Conservation (phyloP, 2,113 vertebrate genomes). For the Forbesichthys papilliferus region DNA sequence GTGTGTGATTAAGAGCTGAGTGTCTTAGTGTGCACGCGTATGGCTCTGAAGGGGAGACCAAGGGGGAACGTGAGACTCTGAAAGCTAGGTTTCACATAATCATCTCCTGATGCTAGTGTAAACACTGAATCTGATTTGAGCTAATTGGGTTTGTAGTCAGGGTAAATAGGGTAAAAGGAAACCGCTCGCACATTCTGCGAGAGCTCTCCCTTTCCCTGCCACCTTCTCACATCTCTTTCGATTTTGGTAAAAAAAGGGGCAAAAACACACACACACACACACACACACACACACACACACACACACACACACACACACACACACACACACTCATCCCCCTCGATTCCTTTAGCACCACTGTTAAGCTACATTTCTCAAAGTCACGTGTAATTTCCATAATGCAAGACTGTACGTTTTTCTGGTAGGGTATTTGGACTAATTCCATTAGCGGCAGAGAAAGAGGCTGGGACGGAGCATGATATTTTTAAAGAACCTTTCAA, state of each 20-base stretch:
- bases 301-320: no score
- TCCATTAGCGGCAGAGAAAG: slow-evolving; percentile 27
- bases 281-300: no score
- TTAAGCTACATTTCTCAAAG: slow-evolving; percentile 41
- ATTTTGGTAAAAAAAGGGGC: not conserved
- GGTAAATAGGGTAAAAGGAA: slow-evolving; percentile 72
- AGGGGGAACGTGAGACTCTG: slow-evolving; percentile 53
- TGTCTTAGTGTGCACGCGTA: slow-evolving; percentile 1
- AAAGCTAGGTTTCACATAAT: slow-evolving; percentile 62
- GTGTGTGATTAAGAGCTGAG: slow-evolving; percentile 4
- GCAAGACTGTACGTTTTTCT: slow-evolving; percentile 40
- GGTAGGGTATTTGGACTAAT: slow-evolving; percentile 47
- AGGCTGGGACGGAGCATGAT: slow-evolving; percentile 15
- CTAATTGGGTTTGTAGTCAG: slow-evolving; percentile 71
- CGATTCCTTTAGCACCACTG: slow-evolving; percentile 8
- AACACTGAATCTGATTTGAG: slow-evolving; percentile 70
- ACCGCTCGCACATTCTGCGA: slow-evolving; percentile 56
- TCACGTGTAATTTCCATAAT: slow-evolving; percentile 55
- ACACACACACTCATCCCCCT: not conserved
- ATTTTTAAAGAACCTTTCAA: slow-evolving; percentile 52
- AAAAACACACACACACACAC: not conserved
- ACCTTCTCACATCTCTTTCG: slow-evolving; percentile 2
- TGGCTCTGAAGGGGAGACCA: slow-evolving; percentile 34
- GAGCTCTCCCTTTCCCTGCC: slow-evolving; percentile 27
- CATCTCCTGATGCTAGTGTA: slow-evolving; percentile 68